Conservation (phyloP, 2,888 invertebrate genomes). For the Apeira syringaria region DNA sequence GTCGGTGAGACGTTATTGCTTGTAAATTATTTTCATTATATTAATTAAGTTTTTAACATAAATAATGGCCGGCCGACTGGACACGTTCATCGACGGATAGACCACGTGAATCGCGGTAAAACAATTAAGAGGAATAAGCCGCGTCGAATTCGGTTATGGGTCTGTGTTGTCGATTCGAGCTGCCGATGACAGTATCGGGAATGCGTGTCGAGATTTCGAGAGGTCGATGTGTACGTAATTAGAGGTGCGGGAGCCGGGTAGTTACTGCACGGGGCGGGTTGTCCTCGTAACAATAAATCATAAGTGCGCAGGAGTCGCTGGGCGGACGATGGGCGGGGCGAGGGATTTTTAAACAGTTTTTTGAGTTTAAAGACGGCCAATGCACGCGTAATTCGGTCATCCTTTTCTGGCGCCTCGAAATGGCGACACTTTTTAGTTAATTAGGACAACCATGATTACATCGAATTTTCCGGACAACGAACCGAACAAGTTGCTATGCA, state of each 20-base stretch:
- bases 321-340: conserved; percentile 78
- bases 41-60: conserved; percentile 31
- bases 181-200: conserved; percentile 59
- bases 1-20: conserved; percentile 16
- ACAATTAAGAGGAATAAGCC: conserved; percentile 57
- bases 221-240: conserved; percentile 68
- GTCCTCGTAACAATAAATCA: conserved; percentile 80
- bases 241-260: conserved; percentile 73
- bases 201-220: conserved; percentile 68
- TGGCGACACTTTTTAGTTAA: conserved; percentile 79
- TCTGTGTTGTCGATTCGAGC: conserved; percentile 35
- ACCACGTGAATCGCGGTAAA: conserved; percentile 49
- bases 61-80: conserved; percentile 30
- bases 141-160: conserved; percentile 55
- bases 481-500: conserved; percentile 28
- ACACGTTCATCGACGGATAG: conserved; percentile 38
- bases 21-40: conserved; percentile 24
- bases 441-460: conserved; percentile 75
- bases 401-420: conserved; percentile 73
- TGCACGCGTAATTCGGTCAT: conserved; percentile 70
- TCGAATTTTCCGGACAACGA: conserved; percentile 65
- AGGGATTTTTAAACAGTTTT: conserved; percentile 82
- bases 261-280: conserved; percentile 77
- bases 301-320: conserved; percentile 75
- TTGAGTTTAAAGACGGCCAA: conserved; percentile 75